Evolutionary conservation across 2,797 vertebrate species (phyloP), one percentile per base, ranked within the genome.

Genomic region (Sebastes oblongus): DNA sequence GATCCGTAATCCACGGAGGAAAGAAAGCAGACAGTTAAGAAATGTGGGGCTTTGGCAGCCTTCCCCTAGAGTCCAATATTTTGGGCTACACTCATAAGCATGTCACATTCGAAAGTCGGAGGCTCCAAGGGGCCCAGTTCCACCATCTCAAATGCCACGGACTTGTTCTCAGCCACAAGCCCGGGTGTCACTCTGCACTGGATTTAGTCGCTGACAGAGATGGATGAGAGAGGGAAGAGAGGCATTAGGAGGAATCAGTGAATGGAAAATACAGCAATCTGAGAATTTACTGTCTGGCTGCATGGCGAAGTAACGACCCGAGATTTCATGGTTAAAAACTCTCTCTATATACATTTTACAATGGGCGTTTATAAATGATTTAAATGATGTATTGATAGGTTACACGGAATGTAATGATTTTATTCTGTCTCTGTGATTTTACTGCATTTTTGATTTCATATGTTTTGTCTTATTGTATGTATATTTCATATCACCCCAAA

Each of bases 171-270:
- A 91, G 92, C 89, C 91, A 90, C 90, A 87, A 91, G 83, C 92
- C 71, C 79, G 80, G 70, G 86, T 92, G 91, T 92, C 91, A 91
- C 89, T 93, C 88, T 54, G 77, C 81, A 75, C 88, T 85, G 90
- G 92, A 92, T 93, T 92, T 93, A 91, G 83, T 58, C 56, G 16
- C 74, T 91, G 92, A 93, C 94, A 93, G 90, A 95, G 92, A 94
- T 89, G 90, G 92, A 94, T 93, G 90, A 92, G 90, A 86, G 80
- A 39, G 82, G 88, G 85, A 93, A 92, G 88, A 67, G 86, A 89
- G 76, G 91, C 88, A 89, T 94, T 92, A 92, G 89, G 88, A 83
- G 91, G 91, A 93, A 86, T 92, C 89, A 85, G 86, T 72, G 84
- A 89, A 84, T 90, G 91, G 91, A 90, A 93, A 92, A 87, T 80